Percentiles rank a stretch among this genome's conserved stretches.
Conservation (phyloP, 1,140 invertebrate species). For the Hesperophylax magnus region DNA sequence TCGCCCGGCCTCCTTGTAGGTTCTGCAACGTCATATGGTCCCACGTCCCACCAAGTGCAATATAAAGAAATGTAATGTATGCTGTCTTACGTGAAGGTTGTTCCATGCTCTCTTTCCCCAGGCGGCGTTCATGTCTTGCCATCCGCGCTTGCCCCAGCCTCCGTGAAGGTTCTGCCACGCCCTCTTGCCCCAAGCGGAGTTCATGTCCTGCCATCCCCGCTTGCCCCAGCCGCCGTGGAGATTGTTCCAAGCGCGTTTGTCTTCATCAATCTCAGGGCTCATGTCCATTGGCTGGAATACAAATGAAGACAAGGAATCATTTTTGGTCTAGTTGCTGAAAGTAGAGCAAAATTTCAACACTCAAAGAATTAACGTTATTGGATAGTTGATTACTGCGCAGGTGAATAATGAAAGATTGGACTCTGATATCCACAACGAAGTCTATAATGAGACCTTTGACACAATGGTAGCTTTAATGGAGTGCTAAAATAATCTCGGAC, state of each 20-base stretch:
- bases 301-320: background rate
- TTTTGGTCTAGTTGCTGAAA: too few species aligned
- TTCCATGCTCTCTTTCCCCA: conserved; percentile 75
- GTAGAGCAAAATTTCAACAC: too few species aligned
- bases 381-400: too few species aligned
- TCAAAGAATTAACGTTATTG: too few species aligned
- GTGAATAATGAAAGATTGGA: too few species aligned
- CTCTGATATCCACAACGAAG: too few species aligned
- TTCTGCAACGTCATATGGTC: too few species aligned
- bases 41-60: too few species aligned
- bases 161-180: conserved; percentile 75
- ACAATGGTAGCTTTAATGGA: too few species aligned
- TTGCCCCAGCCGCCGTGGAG: conserved; percentile 54
- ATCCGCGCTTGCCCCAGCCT: conserved; percentile 76
- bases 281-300: conserved; percentile 22
- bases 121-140: conserved; percentile 74
- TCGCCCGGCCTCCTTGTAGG: background rate
- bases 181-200: conserved; percentile 75
- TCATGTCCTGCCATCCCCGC: conserved; percentile 75
- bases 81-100: conserved; percentile 59
- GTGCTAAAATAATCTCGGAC: too few species aligned
- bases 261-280: conserved; percentile 46
- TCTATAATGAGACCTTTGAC: too few species aligned
- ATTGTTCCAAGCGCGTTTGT: conserved; percentile 54
- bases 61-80: background rate